phyloP scores from a whole-genome alignment of 2,797 vertebrate genomes.

The Sorex maritimensis region DNA sequence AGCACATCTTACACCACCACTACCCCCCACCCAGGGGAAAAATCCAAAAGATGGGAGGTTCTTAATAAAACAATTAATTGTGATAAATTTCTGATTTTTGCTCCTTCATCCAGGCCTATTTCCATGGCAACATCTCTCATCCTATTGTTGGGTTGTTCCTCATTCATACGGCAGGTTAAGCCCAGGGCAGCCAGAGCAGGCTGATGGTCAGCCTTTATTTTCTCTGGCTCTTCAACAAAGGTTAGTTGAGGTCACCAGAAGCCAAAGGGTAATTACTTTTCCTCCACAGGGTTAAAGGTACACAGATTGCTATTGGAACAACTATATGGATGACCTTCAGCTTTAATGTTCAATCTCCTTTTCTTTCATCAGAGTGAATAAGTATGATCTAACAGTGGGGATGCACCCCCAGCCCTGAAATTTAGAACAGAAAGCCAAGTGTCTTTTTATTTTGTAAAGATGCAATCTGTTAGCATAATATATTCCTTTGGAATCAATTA shows the following conservation, averaged over 20 bases:
- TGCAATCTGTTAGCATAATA: slow-evolving; percentile 46
- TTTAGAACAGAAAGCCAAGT: slow-evolving; percentile 35
- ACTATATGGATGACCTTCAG: slow-evolving; percentile 91
- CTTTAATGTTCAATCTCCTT: slow-evolving; percentile 86
- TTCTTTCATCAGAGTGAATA: slow-evolving; percentile 86
- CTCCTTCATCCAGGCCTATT: slow-evolving; percentile 89
- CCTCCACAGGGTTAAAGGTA: slow-evolving; percentile 95
- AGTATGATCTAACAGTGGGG: slow-evolving; percentile 70
- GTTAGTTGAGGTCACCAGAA: slow-evolving; percentile 93
- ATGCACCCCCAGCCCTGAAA: slow-evolving; percentile 60
- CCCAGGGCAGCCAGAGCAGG: slow-evolving; percentile 92
- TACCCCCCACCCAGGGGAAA: slow-evolving; percentile 79
- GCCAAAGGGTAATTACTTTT: slow-evolving; percentile 97
- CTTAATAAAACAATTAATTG: slow-evolving; percentile 92
- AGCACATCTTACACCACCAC: slow-evolving; percentile 27
- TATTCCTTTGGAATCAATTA: slow-evolving; percentile 58
- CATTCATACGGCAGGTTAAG: slow-evolving; percentile 92
- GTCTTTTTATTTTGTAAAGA: slow-evolving; percentile 59
- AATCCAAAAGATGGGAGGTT: slow-evolving; percentile 86
- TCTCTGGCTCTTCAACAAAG: slow-evolving; percentile 94
- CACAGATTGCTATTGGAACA: slow-evolving; percentile 93
- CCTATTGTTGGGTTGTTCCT: slow-evolving; percentile 90
- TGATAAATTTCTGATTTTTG: slow-evolving; percentile 90
- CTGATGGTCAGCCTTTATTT: slow-evolving; percentile 96
- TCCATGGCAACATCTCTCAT: slow-evolving; percentile 92